Evolutionary conservation across 2,113 vertebrate species (phyloP).

Genomic region (Gobio gobio): DNA sequence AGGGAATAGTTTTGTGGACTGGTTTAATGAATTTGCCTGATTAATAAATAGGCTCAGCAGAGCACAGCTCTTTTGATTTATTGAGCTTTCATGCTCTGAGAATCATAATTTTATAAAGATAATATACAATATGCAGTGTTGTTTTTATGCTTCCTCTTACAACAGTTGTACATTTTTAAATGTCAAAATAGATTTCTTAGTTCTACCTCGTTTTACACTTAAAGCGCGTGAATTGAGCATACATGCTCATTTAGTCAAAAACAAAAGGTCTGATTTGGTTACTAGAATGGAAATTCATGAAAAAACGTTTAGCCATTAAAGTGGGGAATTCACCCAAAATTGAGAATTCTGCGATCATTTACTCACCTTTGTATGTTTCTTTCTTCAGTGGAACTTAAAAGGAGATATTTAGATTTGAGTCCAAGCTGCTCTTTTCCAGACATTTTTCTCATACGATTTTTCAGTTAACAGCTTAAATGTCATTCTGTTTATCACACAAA

Average conservation of each 20-base stretch:
- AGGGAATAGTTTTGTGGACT: background rate
- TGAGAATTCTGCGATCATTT: background rate
- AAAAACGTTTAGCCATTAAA: background rate
- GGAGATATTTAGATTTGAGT: background rate
- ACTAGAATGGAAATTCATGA: background rate
- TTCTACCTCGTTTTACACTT: slow-evolving; percentile 8
- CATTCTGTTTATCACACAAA: background rate
- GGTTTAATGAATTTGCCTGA: background rate
- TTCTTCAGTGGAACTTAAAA: background rate
- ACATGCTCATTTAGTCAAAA: background rate
- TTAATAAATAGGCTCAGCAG: background rate
- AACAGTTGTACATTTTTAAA: background rate
- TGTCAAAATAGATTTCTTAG: background rate
- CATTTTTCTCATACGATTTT: background rate
- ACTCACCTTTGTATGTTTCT: slow-evolving; percentile 2
- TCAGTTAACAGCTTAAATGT: background rate
- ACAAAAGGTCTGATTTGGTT: background rate
- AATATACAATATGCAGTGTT: background rate
- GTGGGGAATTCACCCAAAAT: background rate
- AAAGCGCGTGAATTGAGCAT: background rate
- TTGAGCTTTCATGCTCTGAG: background rate
- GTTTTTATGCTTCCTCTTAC: slow-evolving; percentile 15
- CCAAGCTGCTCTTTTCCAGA: background rate
- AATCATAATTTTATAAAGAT: background rate
- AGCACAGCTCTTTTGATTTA: background rate